Evolutionary conservation across 2,888 invertebrate genomes (phyloP), one percentile per base, ranked within the genome.

Genomic region (Drosophila atripex): DNA sequence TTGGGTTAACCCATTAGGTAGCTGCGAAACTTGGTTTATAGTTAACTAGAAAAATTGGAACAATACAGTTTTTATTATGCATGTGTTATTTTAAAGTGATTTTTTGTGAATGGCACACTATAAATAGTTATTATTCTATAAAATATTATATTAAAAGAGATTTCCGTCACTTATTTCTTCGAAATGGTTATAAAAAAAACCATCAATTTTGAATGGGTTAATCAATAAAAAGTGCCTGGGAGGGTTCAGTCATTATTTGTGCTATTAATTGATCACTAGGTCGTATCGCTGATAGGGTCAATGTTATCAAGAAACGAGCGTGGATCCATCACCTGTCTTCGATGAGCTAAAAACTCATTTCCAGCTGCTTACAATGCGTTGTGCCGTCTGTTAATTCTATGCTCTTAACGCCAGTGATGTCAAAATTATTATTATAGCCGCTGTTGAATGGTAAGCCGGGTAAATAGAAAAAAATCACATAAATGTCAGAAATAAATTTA

Each of bases 241-340:
- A 51, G 39, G n/a, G 21, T 32, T 43, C 47, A 53, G 64, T 59
- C 55, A 63, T 52, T 82, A 65, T 75, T 75, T 68, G 78, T 63
- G 70, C 63, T 71, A 72, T 75, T 77, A 86, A 82, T 88, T 88
- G 88, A 64, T 75, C 76, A 82, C 66, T 85, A 86, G 86, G 86
- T 78, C 83, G 80, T 30, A 47, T 65, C 66, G 51, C 52, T 43
- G 45, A 57, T 41, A 50, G 72, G 82, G 72, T 82, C 82, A 82
- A 86, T 82, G 80, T 59, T 84, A 68, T 50, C 57, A 68, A 46
- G 45, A n/a, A 18, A 54, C 47, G 57, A 18, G 55, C 59, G 54
- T 50, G 64, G 72, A 72, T 77, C 68, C 69, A 76, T 69, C 49
- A 66, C 50, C 60, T 39, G 28, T 21, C 60, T 47, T 50, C 60